phyloP scores from a whole-genome alignment of 2,113 vertebrate species.

The Toxotes chatareus region DNA sequence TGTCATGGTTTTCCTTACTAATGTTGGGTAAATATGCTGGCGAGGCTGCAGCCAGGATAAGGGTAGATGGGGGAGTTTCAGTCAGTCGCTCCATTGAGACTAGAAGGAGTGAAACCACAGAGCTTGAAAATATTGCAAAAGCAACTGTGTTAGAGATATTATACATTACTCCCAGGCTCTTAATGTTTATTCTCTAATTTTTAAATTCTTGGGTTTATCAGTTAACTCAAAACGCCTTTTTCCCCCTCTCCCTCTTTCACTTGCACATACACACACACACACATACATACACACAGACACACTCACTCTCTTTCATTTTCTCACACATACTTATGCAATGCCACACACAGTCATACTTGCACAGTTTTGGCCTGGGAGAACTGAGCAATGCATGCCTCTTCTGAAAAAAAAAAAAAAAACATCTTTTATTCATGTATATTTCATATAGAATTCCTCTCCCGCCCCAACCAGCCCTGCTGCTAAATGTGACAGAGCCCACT shows the following conservation, averaged over 20 bases:
- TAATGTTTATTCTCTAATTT: conserved; percentile 17
- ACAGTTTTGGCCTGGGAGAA: conserved; percentile 31
- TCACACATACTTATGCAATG: conserved; percentile 28
- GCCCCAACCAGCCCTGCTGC: conserved; percentile 21
- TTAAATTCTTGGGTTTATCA: neutral
- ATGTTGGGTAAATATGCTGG: conserved; percentile 42
- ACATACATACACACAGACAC: neutral
- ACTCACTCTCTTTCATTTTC: neutral
- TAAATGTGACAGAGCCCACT: conserved; percentile 39
- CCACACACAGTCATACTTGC: conserved; percentile 6
- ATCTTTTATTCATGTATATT: conserved; percentile 68
- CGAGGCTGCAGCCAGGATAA: conserved; percentile 9
- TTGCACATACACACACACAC: conserved; percentile 16
- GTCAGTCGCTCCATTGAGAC: neutral
- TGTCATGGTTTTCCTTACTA: conserved; percentile 10
- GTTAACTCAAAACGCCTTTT: neutral
- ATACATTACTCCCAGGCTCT: neutral
- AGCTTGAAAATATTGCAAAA: neutral
- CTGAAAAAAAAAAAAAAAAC: conserved; percentile 44
- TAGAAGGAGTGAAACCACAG: neutral
- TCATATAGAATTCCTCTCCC: conserved; percentile 58
- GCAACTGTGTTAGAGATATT: neutral
- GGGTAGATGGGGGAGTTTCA: conserved; percentile 15
- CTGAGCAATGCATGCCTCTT: conserved; percentile 31
- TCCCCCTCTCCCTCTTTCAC: neutral